Percentiles rank a stretch among this genome's conserved stretches.
Evolutionary conservation across 1,140 invertebrate species (phyloP).

Genomic region (Tetranychus cinnabarinus): DNA sequence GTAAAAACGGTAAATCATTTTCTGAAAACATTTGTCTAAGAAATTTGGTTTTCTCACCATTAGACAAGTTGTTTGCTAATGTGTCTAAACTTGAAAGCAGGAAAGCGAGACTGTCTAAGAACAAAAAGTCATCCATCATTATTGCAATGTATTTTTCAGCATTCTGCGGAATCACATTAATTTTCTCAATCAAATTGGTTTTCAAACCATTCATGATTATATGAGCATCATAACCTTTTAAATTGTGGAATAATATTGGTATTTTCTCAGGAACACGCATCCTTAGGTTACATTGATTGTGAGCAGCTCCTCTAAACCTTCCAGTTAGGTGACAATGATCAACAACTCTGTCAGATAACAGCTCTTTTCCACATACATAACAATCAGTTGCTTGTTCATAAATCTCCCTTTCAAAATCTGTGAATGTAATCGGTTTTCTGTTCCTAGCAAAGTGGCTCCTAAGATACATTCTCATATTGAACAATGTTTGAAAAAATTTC

Average conservation of each 20-base stretch:
- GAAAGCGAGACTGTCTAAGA: neutral
- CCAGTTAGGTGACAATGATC: neutral
- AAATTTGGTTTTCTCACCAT: too few species aligned
- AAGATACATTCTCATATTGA: neutral
- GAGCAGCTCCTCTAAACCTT: neutral
- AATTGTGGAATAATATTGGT: neutral
- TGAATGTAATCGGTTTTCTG: neutral
- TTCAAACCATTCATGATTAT: neutral
- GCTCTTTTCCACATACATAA: neutral
- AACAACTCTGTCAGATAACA: neutral
- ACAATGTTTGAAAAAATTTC: neutral
- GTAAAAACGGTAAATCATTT: neutral
- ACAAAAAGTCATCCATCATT: neutral
- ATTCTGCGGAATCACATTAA: neutral
- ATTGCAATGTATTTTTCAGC: neutral
- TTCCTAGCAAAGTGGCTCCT: neutral
- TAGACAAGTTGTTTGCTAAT: neutral
- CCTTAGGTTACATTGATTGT: neutral
- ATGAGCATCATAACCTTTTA: neutral
- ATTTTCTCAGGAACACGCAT: neutral
- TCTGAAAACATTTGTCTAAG: neutral
- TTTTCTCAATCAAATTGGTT: neutral
- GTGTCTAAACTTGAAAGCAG: neutral
- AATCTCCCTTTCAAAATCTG: neutral
- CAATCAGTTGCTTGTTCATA: neutral